These are phyloP conservation scores for Daptonema setosum DNA, from an alignment of 2,888 invertebrate species.

Conservation along the genomic window DNA sequence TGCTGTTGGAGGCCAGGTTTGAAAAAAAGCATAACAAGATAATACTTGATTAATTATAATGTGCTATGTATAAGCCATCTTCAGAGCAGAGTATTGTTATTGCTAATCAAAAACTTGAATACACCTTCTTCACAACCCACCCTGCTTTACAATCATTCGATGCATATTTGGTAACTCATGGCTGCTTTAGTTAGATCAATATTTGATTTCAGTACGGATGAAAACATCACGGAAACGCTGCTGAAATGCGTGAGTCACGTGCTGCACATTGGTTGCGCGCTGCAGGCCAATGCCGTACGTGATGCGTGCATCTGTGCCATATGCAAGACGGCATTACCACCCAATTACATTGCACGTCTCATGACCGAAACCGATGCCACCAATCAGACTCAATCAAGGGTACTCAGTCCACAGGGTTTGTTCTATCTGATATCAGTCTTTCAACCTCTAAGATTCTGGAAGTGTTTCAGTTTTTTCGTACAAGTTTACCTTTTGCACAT, in stretches of 20 bases:
- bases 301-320: slow-evolving; percentile 83
- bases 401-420: neutral
- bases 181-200: too few species aligned
- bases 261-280: slow-evolving; percentile 64
- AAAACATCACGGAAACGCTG: slow-evolving; percentile 68
- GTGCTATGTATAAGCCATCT: too few species aligned
- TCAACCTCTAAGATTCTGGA: neutral
- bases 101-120: too few species aligned
- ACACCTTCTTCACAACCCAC: too few species aligned
- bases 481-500: neutral
- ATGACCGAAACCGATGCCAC: neutral
- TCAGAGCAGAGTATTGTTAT: too few species aligned
- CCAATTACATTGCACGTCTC: slow-evolving; percentile 44
- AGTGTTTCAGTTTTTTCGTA: neutral
- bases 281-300: slow-evolving; percentile 51
- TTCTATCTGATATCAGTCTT: neutral
- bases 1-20: slow-evolving; percentile 66
- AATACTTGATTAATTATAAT: too few species aligned
- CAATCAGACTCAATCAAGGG: neutral
- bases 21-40: too few species aligned
- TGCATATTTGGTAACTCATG: too few species aligned
- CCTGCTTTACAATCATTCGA: too few species aligned
- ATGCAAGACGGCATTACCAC: slow-evolving; percentile 84
- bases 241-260: slow-evolving; percentile 72
- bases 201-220: slow-evolving; percentile 66